phyloP scores from a whole-genome alignment of 1,140 invertebrate species.

The Pogonomyrmex barbatus region DNA sequence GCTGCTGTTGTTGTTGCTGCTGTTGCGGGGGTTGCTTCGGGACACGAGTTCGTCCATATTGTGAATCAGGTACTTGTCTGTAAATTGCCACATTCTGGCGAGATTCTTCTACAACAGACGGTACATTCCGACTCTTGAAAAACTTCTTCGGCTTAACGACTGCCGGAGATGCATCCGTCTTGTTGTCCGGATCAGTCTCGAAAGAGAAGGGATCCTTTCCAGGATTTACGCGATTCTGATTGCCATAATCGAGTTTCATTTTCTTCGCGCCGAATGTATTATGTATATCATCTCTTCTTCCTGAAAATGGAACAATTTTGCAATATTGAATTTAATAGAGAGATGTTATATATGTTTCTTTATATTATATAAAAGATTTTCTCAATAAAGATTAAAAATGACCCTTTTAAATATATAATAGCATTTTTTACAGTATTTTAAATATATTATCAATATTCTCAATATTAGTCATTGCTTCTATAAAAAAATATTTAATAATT shows the following conservation, averaged over 20 bases:
- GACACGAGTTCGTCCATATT: constrained; percentile 77
- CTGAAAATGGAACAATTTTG: constrained; percentile 68
- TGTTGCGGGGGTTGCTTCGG: constrained; percentile 78
- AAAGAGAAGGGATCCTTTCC: constrained; percentile 84
- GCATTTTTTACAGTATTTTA: constrained; percentile 1
- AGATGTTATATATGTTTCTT: neutral
- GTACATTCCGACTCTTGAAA: constrained; percentile 94
- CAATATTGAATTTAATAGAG: neutral
- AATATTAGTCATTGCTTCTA: neutral
- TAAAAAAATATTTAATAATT: constrained; percentile 1
- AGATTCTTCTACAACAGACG: constrained; percentile 84
- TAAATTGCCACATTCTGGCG: constrained; percentile 86
- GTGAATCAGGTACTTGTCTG: constrained; percentile 83
- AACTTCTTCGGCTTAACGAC: constrained; percentile 93
- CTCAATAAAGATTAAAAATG: neutral
- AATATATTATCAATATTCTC: neutral
- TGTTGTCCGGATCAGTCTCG: constrained; percentile 82
- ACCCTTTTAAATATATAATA: neutral
- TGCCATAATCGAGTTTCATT: constrained; percentile 83
- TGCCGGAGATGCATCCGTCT: constrained; percentile 75
- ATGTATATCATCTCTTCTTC: constrained; percentile 80
- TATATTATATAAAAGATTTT: too few relatives aligned
- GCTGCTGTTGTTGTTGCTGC: constrained; percentile 77
- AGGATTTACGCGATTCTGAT: constrained; percentile 82
- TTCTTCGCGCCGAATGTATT: constrained; percentile 79